Percentiles rank a stretch among this genome's conserved stretches.
These are phyloP conservation scores for Anoura caudifer DNA, from an alignment of 2,113 vertebrate genomes.

Conservation along the genomic window DNA sequence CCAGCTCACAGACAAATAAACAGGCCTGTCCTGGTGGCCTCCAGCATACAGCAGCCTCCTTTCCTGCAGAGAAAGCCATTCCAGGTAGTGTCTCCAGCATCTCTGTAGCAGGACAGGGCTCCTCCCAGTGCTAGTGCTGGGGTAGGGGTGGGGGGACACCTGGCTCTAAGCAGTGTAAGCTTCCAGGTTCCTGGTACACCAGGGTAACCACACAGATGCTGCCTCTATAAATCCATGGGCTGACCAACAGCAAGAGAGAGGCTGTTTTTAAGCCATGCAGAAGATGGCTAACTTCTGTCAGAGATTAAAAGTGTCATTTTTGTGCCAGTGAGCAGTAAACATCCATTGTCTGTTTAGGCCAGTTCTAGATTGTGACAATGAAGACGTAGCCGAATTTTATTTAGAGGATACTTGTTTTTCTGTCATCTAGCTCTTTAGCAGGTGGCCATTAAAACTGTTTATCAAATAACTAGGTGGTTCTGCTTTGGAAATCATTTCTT, in stretches of 20 bases:
- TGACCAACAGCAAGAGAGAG: neutral
- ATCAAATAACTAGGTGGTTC: neutral
- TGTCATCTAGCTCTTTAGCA: neutral
- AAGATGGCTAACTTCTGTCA: neutral
- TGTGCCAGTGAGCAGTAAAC: neutral
- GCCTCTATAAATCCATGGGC: neutral
- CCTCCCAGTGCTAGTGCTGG: neutral
- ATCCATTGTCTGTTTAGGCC: neutral
- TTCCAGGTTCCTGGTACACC: neutral
- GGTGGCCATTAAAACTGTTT: neutral
- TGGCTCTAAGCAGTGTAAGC: neutral
- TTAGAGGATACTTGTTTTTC: neutral
- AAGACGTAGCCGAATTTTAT: neutral
- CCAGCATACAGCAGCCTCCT: neutral
- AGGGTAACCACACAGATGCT: neutral
- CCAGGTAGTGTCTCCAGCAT: too few relatives aligned
- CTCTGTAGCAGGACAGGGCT: too few relatives aligned
- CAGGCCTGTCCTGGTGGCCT: accelerated
- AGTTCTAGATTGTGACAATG: neutral
- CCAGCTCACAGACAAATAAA: neutral
- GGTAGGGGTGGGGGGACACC: too few relatives aligned
- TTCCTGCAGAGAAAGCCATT: accelerated
- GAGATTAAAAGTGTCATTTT: neutral
- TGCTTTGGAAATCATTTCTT: neutral
- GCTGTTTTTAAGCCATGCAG: neutral